These are phyloP conservation scores for Leptinotarsa lineolata DNA, from an alignment of 1,140 invertebrate genomes.

Conservation along the genomic window DNA sequence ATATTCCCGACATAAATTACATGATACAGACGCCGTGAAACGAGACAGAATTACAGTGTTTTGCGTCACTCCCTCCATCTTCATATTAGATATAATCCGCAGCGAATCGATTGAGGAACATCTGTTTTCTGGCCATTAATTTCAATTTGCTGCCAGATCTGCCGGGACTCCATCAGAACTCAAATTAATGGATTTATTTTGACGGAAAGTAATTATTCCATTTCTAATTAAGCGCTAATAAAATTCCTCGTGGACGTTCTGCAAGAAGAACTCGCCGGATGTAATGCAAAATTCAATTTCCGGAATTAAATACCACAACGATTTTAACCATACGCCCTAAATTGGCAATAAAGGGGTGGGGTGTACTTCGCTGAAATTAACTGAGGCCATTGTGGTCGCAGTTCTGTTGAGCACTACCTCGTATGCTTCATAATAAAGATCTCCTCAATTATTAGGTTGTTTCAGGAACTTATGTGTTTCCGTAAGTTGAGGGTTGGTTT, in stretches of 20 bases:
- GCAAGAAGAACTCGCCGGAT: background rate
- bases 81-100: constrained; percentile 1
- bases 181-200: constrained; percentile 15
- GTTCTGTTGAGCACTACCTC: too few relatives aligned
- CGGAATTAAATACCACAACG: background rate
- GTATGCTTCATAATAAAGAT: too few relatives aligned
- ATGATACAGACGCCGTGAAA: background rate
- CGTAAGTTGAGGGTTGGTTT: too few relatives aligned
- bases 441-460: too few relatives aligned
- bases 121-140: constrained; percentile 16
- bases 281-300: constrained; percentile 13
- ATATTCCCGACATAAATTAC: too few relatives aligned
- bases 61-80: background rate
- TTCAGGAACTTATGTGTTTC: too few relatives aligned
- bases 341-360: background rate
- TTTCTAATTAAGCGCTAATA: constrained; percentile 8
- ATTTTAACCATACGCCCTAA: background rate
- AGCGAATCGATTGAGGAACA: constrained; percentile 11
- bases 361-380: background rate
- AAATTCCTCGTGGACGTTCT: constrained; percentile 4
- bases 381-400: too few relatives aligned
- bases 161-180: constrained; percentile 7
- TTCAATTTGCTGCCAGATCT: constrained; percentile 6
- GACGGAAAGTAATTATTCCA: constrained; percentile 16
- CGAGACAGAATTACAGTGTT: background rate